Evolutionary conservation across 2,797 vertebrate species (phyloP).

Genomic region (Brotula barbata): DNA sequence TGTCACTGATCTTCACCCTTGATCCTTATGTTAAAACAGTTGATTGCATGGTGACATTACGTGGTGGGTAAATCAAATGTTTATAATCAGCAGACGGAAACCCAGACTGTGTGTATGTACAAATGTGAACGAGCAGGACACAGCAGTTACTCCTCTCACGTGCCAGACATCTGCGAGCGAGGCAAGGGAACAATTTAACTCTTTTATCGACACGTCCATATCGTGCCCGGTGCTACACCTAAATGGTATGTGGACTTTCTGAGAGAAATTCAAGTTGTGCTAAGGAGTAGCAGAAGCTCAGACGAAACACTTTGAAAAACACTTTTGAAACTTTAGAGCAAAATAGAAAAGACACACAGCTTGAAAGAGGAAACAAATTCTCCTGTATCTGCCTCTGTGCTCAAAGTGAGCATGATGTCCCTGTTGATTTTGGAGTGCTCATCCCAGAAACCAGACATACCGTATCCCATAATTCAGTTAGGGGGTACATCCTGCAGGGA

Average conservation of each 20-base stretch:
- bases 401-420: conserved; percentile 39
- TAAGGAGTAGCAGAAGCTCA: conserved; percentile 36
- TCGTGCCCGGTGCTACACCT: too few species aligned
- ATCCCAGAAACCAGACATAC: conserved; percentile 36
- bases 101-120: conserved; percentile 4
- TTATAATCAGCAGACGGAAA: conserved; percentile 38
- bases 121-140: conserved; percentile 6
- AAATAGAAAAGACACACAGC: conserved; percentile 36
- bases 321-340: conserved; percentile 34
- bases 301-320: conserved; percentile 41
- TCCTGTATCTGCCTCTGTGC: conserved; percentile 44
- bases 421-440: conserved; percentile 63
- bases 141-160: conserved; percentile 4
- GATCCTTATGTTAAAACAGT: conserved; percentile 4
- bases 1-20: background rate
- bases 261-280: conserved; percentile 22
- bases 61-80: background rate
- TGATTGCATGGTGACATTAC: background rate
- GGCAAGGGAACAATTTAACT: too few species aligned
- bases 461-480: conserved; percentile 32
- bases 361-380: conserved; percentile 53
- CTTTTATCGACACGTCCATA: too few species aligned
- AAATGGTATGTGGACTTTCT: background rate
- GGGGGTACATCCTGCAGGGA: conserved; percentile 6
- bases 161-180: conserved; percentile 2